Evolutionary conservation across 2,113 vertebrate genomes (phyloP).

Genomic region (Fregetta grallaria): DNA sequence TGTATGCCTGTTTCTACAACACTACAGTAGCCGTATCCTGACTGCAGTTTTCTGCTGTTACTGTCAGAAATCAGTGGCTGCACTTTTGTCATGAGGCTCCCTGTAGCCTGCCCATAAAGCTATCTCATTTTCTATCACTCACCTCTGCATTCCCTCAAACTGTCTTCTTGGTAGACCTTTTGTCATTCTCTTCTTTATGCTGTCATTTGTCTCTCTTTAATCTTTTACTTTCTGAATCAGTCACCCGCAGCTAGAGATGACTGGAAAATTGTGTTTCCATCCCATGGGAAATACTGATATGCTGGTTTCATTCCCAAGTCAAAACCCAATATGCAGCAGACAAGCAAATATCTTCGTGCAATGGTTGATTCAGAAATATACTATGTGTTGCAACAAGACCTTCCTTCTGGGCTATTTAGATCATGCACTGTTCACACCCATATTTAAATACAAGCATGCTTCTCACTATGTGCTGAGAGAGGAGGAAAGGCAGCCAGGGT

Average conservation of each 20-base stretch:
- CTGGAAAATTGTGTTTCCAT: not conserved
- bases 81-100: not conserved
- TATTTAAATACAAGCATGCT: not conserved
- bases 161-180: not conserved
- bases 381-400: not conserved
- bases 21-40: not conserved
- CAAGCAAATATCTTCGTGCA: not conserved
- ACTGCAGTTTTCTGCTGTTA: not conserved
- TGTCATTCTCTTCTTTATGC: not conserved
- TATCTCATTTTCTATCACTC: not conserved
- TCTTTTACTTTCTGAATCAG: not conserved
- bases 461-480: not conserved
- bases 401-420: not conserved
- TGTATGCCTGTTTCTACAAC: not conserved
- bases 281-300: not conserved
- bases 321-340: not conserved
- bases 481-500: not conserved
- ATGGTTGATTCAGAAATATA: not conserved
- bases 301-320: not conserved
- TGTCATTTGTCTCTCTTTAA: not conserved
- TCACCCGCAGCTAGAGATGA: not conserved
- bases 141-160: not conserved
- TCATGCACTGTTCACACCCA: rapidly evolving
- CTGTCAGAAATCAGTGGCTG: not conserved
- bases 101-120: not conserved